phyloP scores from a whole-genome alignment of 2,888 invertebrate genomes.

The Uropetala carovei region DNA sequence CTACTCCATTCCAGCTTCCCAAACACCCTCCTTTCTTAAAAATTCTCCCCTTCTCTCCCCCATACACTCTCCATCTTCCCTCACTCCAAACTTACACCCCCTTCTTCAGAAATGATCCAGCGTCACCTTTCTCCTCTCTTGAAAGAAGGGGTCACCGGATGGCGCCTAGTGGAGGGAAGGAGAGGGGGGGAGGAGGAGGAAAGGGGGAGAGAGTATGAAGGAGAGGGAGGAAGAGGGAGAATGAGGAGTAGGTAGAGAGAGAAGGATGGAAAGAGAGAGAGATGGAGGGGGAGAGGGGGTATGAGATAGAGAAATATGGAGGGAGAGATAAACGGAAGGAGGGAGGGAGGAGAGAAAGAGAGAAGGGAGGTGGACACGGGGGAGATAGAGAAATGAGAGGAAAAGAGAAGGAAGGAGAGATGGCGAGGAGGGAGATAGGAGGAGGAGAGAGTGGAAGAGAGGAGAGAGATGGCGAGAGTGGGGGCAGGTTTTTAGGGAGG shows the following conservation, averaged over 20 bases:
- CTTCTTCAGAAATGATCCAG: slow-evolving; percentile 8
- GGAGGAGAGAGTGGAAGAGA: background rate
- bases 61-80: background rate
- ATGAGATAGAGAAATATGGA: background rate
- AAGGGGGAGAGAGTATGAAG: background rate
- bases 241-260: background rate
- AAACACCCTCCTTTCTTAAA: background rate
- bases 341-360: background rate
- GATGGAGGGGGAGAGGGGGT: background rate
- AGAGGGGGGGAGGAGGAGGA: background rate
- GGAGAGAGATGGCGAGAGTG: background rate
- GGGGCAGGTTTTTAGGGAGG: background rate
- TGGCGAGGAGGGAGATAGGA: background rate
- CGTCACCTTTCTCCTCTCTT: background rate
- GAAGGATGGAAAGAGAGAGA: background rate
- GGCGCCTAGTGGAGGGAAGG: background rate
- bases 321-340: background rate
- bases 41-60: background rate
- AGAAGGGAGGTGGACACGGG: background rate
- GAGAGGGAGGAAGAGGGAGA: background rate
- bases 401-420: background rate
- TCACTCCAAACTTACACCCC: background rate
- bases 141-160: slow-evolving; percentile 7
- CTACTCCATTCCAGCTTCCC: background rate
- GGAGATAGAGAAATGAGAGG: background rate